phyloP scores from a whole-genome alignment of 2,888 invertebrate genomes.

The Acheta domesticus region DNA sequence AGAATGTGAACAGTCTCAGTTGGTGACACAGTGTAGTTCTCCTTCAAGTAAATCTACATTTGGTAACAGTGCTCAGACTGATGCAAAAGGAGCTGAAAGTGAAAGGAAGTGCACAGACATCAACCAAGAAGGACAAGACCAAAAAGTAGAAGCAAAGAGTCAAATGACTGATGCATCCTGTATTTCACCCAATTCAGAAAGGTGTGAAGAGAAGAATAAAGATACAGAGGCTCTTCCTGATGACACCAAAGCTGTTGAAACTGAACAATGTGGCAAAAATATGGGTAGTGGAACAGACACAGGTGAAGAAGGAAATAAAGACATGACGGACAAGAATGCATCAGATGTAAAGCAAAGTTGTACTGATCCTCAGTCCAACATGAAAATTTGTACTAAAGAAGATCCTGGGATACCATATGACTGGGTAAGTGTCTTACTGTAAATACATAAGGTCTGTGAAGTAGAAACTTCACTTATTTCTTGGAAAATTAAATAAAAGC shows the following conservation, averaged over 20 bases:
- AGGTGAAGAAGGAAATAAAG: constrained; percentile 44
- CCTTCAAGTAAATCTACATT: neutral
- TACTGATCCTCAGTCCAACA: neutral
- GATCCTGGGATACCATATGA: constrained; percentile 84
- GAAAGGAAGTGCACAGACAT: neutral
- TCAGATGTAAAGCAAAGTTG: constrained; percentile 43
- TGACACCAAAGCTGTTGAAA: neutral
- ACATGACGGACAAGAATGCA: constrained; percentile 42
- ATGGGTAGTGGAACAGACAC: neutral
- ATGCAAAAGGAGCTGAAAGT: neutral
- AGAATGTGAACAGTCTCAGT: neutral
- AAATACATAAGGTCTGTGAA: no score
- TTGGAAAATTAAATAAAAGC: no score
- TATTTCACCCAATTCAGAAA: neutral
- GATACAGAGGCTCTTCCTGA: neutral
- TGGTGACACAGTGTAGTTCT: neutral
- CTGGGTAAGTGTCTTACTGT: constrained; percentile 59
- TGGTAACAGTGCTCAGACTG: neutral
- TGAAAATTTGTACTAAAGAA: constrained; percentile 48
- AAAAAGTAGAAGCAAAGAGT: constrained; percentile 4
- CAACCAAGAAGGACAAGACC: neutral
- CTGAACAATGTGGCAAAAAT: neutral
- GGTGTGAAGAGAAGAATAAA: neutral
- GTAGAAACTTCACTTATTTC: no score
- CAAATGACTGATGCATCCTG: neutral